Base-by-base conservation (phyloP, 2,888 invertebrate species). In the Cryptocephalus primarius region DNA sequence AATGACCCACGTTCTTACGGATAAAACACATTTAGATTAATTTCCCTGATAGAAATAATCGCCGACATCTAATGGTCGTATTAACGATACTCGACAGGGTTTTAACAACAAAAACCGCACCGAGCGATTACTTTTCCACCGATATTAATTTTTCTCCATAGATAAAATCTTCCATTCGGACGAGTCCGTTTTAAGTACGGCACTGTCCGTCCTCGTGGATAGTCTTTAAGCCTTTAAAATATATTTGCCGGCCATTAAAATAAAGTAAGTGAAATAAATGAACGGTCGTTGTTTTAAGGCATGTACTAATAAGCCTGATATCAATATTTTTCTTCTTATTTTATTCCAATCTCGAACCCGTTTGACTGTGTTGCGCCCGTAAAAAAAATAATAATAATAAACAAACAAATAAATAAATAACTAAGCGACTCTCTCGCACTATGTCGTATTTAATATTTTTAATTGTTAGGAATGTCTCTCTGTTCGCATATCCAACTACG, bases 221-320 rank as follows among this genome's bases (percentile, higher is more conserved):
- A 36, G 36, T 36, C 36, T 12, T 36, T 36, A 36, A 36, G 36
- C 2, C 12, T 36, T 36, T 11, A 36, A 57, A 56, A 59, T 59
- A 56, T 55, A 57, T 56, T 55, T 57, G 55, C 53, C 52, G 56
- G 45, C 57, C 53, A 56, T 59, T 59, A 57, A 58, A 55, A 60
- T 58, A 60, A 60, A 60, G 55, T 57, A 58, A 57, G 57, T 57
- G 58, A 57, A 59, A 60, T 57, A 60, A 58, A 58, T 58, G 59
- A 54, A 56, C 55, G 57, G 47, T 50, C 53, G 56, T 58, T 56
- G 57, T 58, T 56, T 55, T 54, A 49, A 56, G 54, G 54, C 56
- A 54, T 49, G 50, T 56, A 59, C 60, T 59, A 60, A 60, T 60
- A 60, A 60, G 60, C 58, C 57, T 54, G 59, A 58, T 59, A 60